Evolutionary conservation across 2,797 vertebrate genomes (phyloP), one percentile per base, ranked within the genome.

Genomic region (Acanthopagrus latus): DNA sequence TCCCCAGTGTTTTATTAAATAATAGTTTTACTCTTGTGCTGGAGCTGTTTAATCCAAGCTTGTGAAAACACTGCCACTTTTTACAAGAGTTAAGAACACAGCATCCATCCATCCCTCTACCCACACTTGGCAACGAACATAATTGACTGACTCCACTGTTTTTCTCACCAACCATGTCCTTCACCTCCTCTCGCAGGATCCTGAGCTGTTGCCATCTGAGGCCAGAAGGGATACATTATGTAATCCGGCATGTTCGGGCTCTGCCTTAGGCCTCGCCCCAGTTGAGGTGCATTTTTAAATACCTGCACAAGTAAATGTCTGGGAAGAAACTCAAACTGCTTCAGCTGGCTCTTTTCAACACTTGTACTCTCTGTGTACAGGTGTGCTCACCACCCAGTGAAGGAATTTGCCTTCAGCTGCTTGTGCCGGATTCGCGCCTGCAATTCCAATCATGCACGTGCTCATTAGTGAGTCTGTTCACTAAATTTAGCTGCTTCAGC

Each of bases 141-240:
- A 68, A 65, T 7, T 23, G 14, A 67, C 52, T 20, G 47, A 17
- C 46, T 38, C 20, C 56, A 27, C 33, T 51, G 50, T 27, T 25
- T 72, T 77, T 54, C 3, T 47, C 7, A 21, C 7, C 50, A 64
- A 16, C 41, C 58, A 38, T 48, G n/a, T 59, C 51, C 52, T 55
- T 69, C 25, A 29, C 14, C 29, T 54, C 16, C 13, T 68, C 54
- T 51, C 46, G 51, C 5, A 52, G 47, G 48, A 64, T 67, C 25
- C 16, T 25, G 38, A 43, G 50, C 55, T 70, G 41, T 58, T n/a
- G n/a, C n/a, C n/a, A n/a, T 80, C 58, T 33, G 33, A 76, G 74
- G 55, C 68, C 55, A 79, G 70, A 68, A 74, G 47, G 27, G 69
- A 56, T 71, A 51, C 48, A 71, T 65, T 38, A 33, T 57, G 51